Evolutionary conservation across 2,797 vertebrate genomes (phyloP).

Genomic region (Coranthus polyacanthus): DNA sequence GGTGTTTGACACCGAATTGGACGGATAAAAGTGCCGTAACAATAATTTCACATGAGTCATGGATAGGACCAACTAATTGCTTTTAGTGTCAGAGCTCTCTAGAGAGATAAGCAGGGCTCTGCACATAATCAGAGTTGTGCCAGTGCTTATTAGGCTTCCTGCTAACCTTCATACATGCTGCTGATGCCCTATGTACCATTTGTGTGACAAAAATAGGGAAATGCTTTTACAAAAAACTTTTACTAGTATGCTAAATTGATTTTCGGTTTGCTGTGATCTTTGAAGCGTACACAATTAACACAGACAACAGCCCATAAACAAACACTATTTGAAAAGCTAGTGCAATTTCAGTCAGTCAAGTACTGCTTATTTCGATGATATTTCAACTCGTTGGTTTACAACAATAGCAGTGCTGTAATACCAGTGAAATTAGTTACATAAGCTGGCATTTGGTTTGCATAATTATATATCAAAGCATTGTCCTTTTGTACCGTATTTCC

Average conservation of each 20-base stretch:
- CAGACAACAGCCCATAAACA: too few species aligned
- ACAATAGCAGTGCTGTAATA: neutral
- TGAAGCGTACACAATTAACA: neutral
- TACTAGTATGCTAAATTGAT: neutral
- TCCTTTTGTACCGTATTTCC: neutral
- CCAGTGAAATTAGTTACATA: neutral
- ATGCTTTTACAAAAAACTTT: neutral
- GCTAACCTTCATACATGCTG: slow-evolving; percentile 22
- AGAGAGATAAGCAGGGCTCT: slow-evolving; percentile 27
- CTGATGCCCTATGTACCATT: slow-evolving; percentile 5
- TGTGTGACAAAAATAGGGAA: neutral
- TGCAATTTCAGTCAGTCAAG: neutral
- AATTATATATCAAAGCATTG: slow-evolving; percentile 7
- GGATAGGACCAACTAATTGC: slow-evolving; percentile 62
- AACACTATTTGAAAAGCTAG: neutral
- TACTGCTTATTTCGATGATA: neutral
- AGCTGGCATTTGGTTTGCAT: slow-evolving; percentile 18
- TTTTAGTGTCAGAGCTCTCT: slow-evolving; percentile 57
- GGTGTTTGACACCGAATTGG: slow-evolving; percentile 50
- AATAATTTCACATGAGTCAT: slow-evolving; percentile 58
- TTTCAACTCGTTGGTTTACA: neutral
- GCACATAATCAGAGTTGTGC: slow-evolving; percentile 33
- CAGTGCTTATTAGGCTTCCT: slow-evolving; percentile 39
- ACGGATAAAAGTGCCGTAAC: slow-evolving; percentile 55
- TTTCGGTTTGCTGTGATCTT: slow-evolving; percentile 2